Base-by-base conservation (phyloP, 1,140 invertebrate species). In the Dendrolimus punctatus region DNA sequence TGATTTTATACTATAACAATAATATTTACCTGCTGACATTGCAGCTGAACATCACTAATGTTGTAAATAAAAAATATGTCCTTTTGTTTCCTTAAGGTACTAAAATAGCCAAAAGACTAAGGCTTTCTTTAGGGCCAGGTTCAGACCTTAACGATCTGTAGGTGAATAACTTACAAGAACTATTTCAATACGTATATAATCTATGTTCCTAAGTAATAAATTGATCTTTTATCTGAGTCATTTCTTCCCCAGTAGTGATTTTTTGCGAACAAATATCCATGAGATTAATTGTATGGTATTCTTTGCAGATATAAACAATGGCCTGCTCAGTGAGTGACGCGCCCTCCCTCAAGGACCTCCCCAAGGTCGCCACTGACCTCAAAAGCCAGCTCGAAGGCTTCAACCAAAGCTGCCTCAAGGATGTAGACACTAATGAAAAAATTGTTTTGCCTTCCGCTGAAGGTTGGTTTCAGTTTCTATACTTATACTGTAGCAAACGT, bases 381-480 rank as follows among this genome's bases (percentile, higher is more conserved):
- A 97, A 97, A 84, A 94, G 91, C 76, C 93, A 97, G 85, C 87
- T 97, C 64, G 95, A 96, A 82, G 91, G 91, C 6, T 97, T 97
- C 88, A 95, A 96, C 71, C 89, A 92, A 9, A 92, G 92, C 55
- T 91, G 92, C 60, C 90, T 98, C 80, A 95, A 95, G 76, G 93
- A 95, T 65, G 93, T 95, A 6, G 91, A 92, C 58, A 96, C 95
- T 46, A 91, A 93, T 57, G 95, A 97, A 74, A 97, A 97, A 79
- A 95, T 93, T 51, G 90, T 95, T 58, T 88, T 98, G 55, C 96
- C 96, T 49, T 95, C 95, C 39, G 94, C 94, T 51, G 92, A 96
- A 93, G 95, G 96, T 97, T 44, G n/a, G 48, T 9, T 39, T 0
- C 39, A 39, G 5, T 44, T 44, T 7, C 5, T 49, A 39, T n/a